Evolutionary conservation across 2,888 invertebrate genomes (phyloP).

Genomic region (Anthophora plumipes): DNA sequence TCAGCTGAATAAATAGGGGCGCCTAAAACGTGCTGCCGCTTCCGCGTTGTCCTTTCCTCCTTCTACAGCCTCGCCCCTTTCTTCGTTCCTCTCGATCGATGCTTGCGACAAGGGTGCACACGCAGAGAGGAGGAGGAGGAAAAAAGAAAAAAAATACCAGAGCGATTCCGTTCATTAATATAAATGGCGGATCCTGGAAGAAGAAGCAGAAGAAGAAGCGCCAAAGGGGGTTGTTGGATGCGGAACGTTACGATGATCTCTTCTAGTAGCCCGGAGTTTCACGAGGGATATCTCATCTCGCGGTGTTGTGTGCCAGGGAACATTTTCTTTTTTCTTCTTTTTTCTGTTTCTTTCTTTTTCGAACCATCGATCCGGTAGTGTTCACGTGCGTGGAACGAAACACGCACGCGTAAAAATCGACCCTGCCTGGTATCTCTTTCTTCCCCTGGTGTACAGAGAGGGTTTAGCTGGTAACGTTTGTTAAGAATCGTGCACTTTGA

Average conservation of each 20-base stretch:
- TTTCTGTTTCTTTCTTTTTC: too few relatives aligned
- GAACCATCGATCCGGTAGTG: constrained; percentile 60
- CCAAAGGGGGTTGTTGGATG: constrained; percentile 19
- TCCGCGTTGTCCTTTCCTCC: constrained; percentile 35
- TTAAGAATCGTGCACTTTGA: constrained; percentile 63
- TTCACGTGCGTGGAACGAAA: constrained; percentile 57
- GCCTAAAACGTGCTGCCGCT: constrained; percentile 39
- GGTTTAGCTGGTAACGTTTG: constrained; percentile 56
- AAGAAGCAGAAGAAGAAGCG: constrained; percentile 22
- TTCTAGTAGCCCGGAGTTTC: constrained; percentile 28
- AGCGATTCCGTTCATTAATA: constrained; percentile 75
- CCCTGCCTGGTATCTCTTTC: constrained; percentile 15
- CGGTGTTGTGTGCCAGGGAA: too few relatives aligned
- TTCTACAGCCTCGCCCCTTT: not conserved
- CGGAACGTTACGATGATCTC: constrained; percentile 33
- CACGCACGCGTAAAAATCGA: constrained; percentile 64
- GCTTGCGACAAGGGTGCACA: constrained; percentile 48
- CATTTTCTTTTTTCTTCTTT: too few relatives aligned
- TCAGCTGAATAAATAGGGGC: constrained; percentile 61
- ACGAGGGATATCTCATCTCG: too few relatives aligned
- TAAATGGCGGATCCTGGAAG: constrained; percentile 67
- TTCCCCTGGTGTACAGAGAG: constrained; percentile 21
- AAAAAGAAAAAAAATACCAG: too few relatives aligned
- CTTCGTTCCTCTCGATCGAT: constrained; percentile 39
- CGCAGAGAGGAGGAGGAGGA: too few relatives aligned